Base-by-base conservation (phyloP, 2,797 vertebrate genomes). In the Acanthurus tractus region DNA sequence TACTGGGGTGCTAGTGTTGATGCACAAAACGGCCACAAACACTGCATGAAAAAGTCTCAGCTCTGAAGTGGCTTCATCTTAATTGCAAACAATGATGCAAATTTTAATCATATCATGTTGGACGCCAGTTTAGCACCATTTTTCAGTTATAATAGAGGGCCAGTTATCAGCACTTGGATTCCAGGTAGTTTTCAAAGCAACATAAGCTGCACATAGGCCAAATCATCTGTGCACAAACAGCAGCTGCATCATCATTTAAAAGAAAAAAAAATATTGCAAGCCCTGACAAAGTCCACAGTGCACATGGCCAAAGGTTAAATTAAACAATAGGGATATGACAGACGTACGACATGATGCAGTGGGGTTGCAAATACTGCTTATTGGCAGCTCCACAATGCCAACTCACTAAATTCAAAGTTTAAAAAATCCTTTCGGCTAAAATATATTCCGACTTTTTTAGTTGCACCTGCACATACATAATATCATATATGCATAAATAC, bases 181-280 rank as follows among this genome's bases (percentile, higher is more conserved):
- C 62, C 9, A 25, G 7, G 25, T 15, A 15, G n/a, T 79, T 70
- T 82, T 79, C 18, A 58, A 74, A 11, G 45, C 42, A 86, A 65
- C 8, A 17, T 75, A 36, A 79, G 57, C 57, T 38, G 48, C 63
- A 64, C 53, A 74, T 62, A 55, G 25, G 18, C 45, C 46, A 68
- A 72, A 69, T 77, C 13, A 67, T 58, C 22, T 72, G 70, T 49
- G 45, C 10, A 62, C 15, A 56, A 71, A 74, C 49, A 68, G 22
- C 22, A 79, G 57, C 54, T 59, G 61, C 46, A 58, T 54, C 10
- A 8, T 2, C n/a, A 14, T 9, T 3, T 17, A 38, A 23, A 29
- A 63, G n/a, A 61, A 2, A 46, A 0, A 4, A 22, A 10, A 17
- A 50, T 11, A 40, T 40, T 50, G 14, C n/a, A 25, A 53, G 49